Evolutionary conservation across 2,113 vertebrate genomes (phyloP).

Genomic region (Cranoglanis bouderius): DNA sequence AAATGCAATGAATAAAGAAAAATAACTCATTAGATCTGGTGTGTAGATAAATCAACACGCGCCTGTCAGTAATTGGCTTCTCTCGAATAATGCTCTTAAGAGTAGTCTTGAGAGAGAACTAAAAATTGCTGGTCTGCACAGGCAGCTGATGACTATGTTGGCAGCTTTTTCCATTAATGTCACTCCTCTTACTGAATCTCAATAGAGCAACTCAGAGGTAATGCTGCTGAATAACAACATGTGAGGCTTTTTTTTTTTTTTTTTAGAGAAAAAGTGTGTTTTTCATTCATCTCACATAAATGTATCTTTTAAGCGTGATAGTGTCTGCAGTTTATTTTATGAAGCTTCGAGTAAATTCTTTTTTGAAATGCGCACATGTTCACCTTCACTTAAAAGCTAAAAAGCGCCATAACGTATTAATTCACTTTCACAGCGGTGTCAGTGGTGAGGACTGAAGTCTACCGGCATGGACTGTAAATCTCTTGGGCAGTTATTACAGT

Average conservation of each 20-base stretch:
- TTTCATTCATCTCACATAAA: conserved; percentile 27
- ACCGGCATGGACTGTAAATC: conserved; percentile 32
- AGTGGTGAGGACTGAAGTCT: neutral
- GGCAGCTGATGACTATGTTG: conserved; percentile 57
- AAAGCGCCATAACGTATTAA: conserved; percentile 24
- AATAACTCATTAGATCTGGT: conserved; percentile 65
- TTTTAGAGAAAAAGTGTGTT: neutral
- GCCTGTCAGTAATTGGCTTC: conserved; percentile 56
- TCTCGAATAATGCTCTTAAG: conserved; percentile 61
- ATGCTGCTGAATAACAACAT: conserved; percentile 64
- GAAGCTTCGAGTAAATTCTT: neutral
- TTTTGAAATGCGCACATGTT: neutral
- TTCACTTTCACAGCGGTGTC: conserved; percentile 10
- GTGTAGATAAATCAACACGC: conserved; percentile 66
- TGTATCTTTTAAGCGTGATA: neutral
- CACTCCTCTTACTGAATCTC: conserved; percentile 60
- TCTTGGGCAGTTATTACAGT: conserved; percentile 47
- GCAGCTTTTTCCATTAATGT: conserved; percentile 67
- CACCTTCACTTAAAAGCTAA: conserved; percentile 30
- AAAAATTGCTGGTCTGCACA: conserved; percentile 40
- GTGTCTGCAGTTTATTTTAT: conserved; percentile 18
- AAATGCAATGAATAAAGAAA: conserved; percentile 57
- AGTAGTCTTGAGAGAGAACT: conserved; percentile 40
- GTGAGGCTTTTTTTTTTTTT: conserved; percentile 42
- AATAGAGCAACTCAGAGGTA: conserved; percentile 49